These are phyloP conservation scores for Rhagophthalmus giganteus DNA, from an alignment of 2,888 invertebrate species.

Conservation along the genomic window DNA sequence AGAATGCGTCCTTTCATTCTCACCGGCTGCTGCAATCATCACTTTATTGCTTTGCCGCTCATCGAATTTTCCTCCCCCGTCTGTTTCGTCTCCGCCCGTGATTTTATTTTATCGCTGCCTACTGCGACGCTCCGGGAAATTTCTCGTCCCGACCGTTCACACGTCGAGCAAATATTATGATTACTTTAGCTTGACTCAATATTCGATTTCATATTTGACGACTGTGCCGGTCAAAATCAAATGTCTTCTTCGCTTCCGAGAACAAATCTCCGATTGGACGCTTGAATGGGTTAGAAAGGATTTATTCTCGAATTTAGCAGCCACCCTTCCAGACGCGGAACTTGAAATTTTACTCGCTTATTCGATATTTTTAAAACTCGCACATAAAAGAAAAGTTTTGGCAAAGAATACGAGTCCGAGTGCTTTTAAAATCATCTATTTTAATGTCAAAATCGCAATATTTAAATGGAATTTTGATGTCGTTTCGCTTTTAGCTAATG, in stretches of 20 bases:
- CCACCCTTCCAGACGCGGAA: constrained; percentile 13
- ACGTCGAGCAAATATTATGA: constrained; percentile 54
- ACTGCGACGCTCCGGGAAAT: constrained; percentile 34
- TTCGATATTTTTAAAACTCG: constrained; percentile 26
- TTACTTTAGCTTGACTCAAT: constrained; percentile 51
- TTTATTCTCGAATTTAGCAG: constrained; percentile 23
- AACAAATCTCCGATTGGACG: constrained; percentile 41
- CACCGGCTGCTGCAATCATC: constrained; percentile 52
- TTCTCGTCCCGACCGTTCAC: constrained; percentile 42
- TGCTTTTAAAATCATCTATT: constrained; percentile 45
- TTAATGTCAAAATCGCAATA: constrained; percentile 41
- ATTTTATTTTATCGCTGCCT: constrained; percentile 44
- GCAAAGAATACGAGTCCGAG: constrained; percentile 30
- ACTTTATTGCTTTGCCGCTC: constrained; percentile 54
- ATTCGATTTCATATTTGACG: constrained; percentile 52
- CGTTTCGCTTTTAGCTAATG: constrained; percentile 40
- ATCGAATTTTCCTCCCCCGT: constrained; percentile 53
- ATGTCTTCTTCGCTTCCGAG: constrained; percentile 38
- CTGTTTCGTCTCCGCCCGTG: constrained; percentile 47
- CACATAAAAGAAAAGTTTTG: constrained; percentile 39
- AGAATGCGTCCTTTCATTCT: constrained; percentile 44
- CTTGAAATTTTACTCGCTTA: constrained; percentile 21
- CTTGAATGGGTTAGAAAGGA: constrained; percentile 39
- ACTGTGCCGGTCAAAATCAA: constrained; percentile 43
- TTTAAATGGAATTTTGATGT: constrained; percentile 49